Conservation (phyloP, 1,140 invertebrate species). For the Caenorhabditis brenneri region DNA sequence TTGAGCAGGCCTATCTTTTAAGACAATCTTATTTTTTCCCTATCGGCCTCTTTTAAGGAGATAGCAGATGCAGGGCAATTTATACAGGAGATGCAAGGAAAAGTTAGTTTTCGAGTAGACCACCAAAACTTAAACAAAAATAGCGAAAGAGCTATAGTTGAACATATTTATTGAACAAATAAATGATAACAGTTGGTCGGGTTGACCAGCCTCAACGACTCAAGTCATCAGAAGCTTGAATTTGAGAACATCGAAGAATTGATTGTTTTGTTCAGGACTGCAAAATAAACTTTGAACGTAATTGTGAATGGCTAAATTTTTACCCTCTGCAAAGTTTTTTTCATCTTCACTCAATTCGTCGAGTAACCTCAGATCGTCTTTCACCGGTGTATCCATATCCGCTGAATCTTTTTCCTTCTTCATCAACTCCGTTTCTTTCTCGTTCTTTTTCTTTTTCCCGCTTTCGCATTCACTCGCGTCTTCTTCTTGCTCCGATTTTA, state of each 20-base stretch:
- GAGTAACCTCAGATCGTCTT: constrained; percentile 23
- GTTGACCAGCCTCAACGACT: neutral
- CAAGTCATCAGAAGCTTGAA: neutral
- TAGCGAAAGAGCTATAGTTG: neutral
- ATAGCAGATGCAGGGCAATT: neutral
- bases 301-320: neutral
- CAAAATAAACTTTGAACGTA: neutral
- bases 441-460: constrained; percentile 20
- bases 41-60: neutral
- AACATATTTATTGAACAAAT: constrained; percentile 17
- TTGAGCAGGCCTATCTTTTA: too few relatives aligned
- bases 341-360: neutral
- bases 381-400: neutral
- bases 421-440: neutral
- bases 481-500: constrained; percentile 27
- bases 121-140: neutral
- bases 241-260: neutral
- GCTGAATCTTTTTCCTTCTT: constrained; percentile 4
- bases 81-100: constrained; percentile 21
- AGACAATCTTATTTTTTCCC: too few relatives aligned
- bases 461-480: neutral
- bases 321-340: neutral
- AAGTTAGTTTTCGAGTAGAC: neutral
- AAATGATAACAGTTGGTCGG: constrained; percentile 6
- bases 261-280: neutral